These are phyloP conservation scores for Spea hammondii DNA, from an alignment of 2,797 vertebrate genomes.

Conservation along the genomic window DNA sequence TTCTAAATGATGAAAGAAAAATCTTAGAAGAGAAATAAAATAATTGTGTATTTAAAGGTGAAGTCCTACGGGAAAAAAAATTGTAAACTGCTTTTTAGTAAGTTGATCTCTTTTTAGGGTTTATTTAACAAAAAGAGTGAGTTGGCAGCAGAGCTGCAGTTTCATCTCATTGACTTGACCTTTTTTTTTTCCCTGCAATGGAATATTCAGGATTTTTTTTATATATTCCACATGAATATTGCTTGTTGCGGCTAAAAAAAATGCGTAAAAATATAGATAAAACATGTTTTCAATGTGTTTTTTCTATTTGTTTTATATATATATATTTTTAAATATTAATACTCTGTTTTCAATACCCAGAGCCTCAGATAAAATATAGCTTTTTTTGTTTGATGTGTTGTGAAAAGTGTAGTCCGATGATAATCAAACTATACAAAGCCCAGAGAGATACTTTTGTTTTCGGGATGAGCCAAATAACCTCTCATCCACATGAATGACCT, in stretches of 20 bases:
- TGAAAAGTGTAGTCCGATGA: not conserved
- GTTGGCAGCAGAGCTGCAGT: too few relatives aligned
- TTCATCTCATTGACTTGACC: too few relatives aligned
- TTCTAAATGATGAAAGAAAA: too few relatives aligned
- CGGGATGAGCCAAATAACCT: constrained; percentile 58
- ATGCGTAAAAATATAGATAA: not conserved
- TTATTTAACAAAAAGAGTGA: too few relatives aligned
- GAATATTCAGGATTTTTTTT: too few relatives aligned
- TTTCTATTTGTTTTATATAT: constrained; percentile 4
- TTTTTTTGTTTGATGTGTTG: constrained; percentile 40
- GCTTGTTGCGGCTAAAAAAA: not conserved
- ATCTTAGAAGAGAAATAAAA: too few relatives aligned
- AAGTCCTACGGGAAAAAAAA: too few relatives aligned
- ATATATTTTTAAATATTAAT: too few relatives aligned
- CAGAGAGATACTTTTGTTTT: constrained; percentile 62
- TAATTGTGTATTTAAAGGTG: too few relatives aligned
- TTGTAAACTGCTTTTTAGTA: too few relatives aligned
- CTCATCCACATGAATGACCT: constrained; percentile 56
- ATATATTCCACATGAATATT: not conserved
- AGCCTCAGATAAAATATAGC: constrained; percentile 21
- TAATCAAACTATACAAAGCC: not conserved
- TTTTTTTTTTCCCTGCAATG: too few relatives aligned
- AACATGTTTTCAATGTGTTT: constrained; percentile 4
- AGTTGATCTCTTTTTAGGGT: too few relatives aligned
- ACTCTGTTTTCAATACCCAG: constrained; percentile 2